Base-by-base conservation (phyloP, 2,113 vertebrate species). In the Loxodonta africana region DNA sequence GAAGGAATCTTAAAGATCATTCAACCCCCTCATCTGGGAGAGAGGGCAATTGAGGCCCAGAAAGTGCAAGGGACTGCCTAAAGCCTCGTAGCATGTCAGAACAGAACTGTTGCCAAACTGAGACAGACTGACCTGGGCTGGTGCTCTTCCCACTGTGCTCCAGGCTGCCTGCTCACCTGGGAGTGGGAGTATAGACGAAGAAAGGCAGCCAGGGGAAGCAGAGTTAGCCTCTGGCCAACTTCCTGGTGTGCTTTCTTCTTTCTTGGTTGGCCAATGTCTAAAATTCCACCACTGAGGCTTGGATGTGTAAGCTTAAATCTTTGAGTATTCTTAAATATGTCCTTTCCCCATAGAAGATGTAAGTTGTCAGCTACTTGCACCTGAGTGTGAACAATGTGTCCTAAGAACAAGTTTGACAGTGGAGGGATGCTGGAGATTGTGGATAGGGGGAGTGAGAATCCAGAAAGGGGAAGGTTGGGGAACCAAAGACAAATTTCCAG, bases 31-130 rank as follows among this genome's bases (percentile, higher is more conserved):
- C 37, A 25, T 46, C 41, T 62, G 65, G 80, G 71, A 44, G 53
- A 92, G 46, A 88, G 73, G 23, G 77, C 88, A 91, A 88, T 46
- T 14, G 80, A 88, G 83, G 46, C 46, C 44, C 65, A 48, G 76
- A 23, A 53, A 88, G 77, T 6, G 18, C 63, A 33, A 88, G 53
- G 77, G 17, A 9, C 33, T 46, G 33, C 33, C 44, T 81, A 30
- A 76, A 90, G 6, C 33, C 4, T 1, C 46, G 18, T 0, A 14
- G 30, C 33, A 63, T 37, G 9, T 17, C 8, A 57, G 71, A 20
- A 9, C 67, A 83, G 77, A 90, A 17, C 88, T 14, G 9, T 17
- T 28, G 11, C 8, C 28, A 51, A n/a, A 80, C 21, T 28, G 74
- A 83, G 23, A 17, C 41, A 15, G 84, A 33, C 67, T 87, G 46